Evolutionary conservation across 2,888 invertebrate genomes (phyloP).

Genomic region (Lordiphosa fenestrarum): DNA sequence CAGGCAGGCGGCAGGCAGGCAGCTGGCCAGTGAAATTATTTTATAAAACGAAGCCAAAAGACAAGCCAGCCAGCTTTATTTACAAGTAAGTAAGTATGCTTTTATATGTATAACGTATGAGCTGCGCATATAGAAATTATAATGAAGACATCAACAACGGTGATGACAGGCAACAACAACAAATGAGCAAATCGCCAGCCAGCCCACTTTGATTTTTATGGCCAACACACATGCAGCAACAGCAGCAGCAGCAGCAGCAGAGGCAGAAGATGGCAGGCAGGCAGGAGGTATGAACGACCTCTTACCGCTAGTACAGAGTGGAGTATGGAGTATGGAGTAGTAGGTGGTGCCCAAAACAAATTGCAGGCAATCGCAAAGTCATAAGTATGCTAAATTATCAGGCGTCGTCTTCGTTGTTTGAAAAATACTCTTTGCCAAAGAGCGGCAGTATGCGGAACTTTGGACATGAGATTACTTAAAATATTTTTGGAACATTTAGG

Average conservation of each 20-base stretch:
- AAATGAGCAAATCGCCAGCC: slow-evolving; percentile 65
- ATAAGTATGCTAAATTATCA: slow-evolving; percentile 71
- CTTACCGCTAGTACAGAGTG: slow-evolving; percentile 45
- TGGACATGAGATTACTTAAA: too few species aligned
- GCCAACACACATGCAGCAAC: slow-evolving; percentile 48
- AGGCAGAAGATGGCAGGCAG: not conserved
- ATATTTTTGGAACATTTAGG: too few species aligned
- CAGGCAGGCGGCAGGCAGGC: slow-evolving; percentile 40
- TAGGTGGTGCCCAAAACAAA: slow-evolving; percentile 70
- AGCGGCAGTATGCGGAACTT: too few species aligned
- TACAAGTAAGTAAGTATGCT: slow-evolving; percentile 13
- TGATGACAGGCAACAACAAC: slow-evolving; percentile 32
- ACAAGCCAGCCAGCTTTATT: slow-evolving; percentile 18
- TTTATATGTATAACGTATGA: slow-evolving; percentile 28
- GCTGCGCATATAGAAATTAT: slow-evolving; percentile 64
- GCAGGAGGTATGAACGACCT: slow-evolving; percentile 40
- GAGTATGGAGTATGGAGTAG: slow-evolving; percentile 43
- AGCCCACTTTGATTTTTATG: slow-evolving; percentile 74
- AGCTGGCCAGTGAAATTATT: slow-evolving; percentile 62
- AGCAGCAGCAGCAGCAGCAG: slow-evolving; percentile 17
- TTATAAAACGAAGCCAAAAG: slow-evolving; percentile 33
- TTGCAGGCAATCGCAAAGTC: slow-evolving; percentile 66
- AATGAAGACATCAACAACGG: slow-evolving; percentile 70
- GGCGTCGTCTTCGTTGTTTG: slow-evolving; percentile 51
- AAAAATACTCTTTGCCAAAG: slow-evolving; percentile 35